These are phyloP conservation scores for Ciconia maguari DNA, from an alignment of 2,113 vertebrate genomes.

Conservation along the genomic window DNA sequence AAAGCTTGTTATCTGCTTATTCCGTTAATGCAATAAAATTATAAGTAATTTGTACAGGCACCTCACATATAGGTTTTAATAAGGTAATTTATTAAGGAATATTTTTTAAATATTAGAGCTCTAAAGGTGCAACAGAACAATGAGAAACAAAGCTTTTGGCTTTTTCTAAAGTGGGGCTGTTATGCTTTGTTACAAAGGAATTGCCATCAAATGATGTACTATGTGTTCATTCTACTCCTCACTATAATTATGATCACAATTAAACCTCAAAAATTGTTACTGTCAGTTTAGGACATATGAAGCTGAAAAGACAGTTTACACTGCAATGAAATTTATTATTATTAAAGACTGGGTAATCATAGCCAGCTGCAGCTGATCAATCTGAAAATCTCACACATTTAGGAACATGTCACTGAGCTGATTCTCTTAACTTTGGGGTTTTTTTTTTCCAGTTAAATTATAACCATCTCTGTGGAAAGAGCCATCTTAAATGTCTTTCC, in stretches of 20 bases:
- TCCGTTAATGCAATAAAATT: not conserved
- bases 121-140: not conserved
- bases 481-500: not conserved
- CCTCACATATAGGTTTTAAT: not conserved
- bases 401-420: not conserved
- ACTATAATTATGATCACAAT: constrained; percentile 34
- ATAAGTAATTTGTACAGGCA: not conserved
- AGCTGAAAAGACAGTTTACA: not conserved
- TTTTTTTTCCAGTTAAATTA: not conserved
- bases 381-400: not conserved
- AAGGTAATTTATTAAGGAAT: not conserved
- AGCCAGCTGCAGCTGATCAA: constrained; percentile 1
- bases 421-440: not conserved
- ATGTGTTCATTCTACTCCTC: not conserved
- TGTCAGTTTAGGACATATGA: not conserved
- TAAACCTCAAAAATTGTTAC: constrained; percentile 31
- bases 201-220: not conserved
- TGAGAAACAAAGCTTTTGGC: not conserved
- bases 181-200: not conserved
- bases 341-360: not conserved
- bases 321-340: not conserved
- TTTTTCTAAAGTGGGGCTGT: not conserved
- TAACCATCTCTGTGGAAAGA: not conserved
- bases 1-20: not conserved
- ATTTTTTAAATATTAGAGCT: not conserved